A percentile compares a stretch with the other conserved stretches of the same genome.
These are phyloP conservation scores for Gymnodraco acuticeps DNA, from an alignment of 2,797 vertebrate species.

Conservation along the genomic window DNA sequence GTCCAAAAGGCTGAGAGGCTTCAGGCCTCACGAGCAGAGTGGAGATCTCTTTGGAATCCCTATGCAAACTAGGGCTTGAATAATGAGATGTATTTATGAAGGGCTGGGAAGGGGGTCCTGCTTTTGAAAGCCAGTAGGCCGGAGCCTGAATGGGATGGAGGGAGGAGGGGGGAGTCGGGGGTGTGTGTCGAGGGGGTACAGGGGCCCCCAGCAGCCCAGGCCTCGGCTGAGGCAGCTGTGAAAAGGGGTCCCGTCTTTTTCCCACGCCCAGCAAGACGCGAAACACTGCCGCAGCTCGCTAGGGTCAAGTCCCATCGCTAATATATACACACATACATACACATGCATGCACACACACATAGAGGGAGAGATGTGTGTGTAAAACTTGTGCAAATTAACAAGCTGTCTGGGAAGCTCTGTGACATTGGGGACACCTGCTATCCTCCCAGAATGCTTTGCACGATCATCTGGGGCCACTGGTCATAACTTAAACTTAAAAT, in stretches of 20 bases:
- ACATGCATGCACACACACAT: slow-evolving; percentile 69
- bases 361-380: slow-evolving; percentile 67
- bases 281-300: slow-evolving; percentile 86
- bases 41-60: slow-evolving; percentile 86
- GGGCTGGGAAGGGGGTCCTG: slow-evolving; percentile 75
- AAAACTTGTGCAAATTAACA: slow-evolving; percentile 86
- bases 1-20: slow-evolving; percentile 78
- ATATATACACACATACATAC: slow-evolving; percentile 86
- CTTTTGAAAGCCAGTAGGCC: slow-evolving; percentile 85
- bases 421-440: slow-evolving; percentile 78
- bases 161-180: slow-evolving; percentile 52
- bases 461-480: slow-evolving; percentile 63
- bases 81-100: slow-evolving; percentile 94
- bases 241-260: slow-evolving; percentile 93
- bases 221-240: slow-evolving; percentile 90
- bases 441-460: slow-evolving; percentile 79
- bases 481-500: slow-evolving; percentile 81
- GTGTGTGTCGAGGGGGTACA: slow-evolving; percentile 69
- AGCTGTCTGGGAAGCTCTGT: slow-evolving; percentile 82
- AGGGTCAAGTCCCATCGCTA: slow-evolving; percentile 91
- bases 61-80: slow-evolving; percentile 88
- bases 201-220: slow-evolving; percentile 88
- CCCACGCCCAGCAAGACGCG: slow-evolving; percentile 92
- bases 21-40: slow-evolving; percentile 77
- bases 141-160: slow-evolving; percentile 82